Evolutionary conservation across 2,888 invertebrate species (phyloP), one percentile per base, ranked within the genome.

Genomic region (Actias luna): DNA sequence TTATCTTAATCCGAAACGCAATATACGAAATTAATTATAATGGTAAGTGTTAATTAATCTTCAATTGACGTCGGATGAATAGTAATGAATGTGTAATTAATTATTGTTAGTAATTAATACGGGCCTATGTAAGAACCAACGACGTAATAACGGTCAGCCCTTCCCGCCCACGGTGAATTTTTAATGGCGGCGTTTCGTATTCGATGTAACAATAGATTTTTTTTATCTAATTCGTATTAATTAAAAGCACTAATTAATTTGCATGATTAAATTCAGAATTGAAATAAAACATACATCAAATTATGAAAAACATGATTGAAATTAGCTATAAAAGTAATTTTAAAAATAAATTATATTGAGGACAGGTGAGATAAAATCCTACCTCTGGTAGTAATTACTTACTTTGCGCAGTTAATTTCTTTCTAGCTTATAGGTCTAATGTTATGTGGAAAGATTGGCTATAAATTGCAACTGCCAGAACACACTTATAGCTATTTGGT

Each of bases 61-160:
- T 62, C 59, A 52, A 61, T 57, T 57, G 61, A 36, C 61, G 61
- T 36, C 55, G 55, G 55, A 55, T 31, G 55, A 59, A 50, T 59
- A 46, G 77, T 84, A 81, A 76, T 75, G 25, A 25, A 50, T 22
- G 22, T 50, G 77, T 82, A 83, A 86, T 85, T 85, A 86, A 85
- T 86, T 85, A 82, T 78, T 75, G 75, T 82, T 78, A 79, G 75
- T 78, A 80, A 79, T 80, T 81, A 82, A 79, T 79, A 55, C 14
- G 29, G 29, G 55, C 29, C 16, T 29, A 29, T 29, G 29, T n/a
- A 55, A 29, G 55, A 55, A 55, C 7, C n/a, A 55, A 55, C 29
- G 4, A 55, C 55, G 55, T n/a, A 55, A 55, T 55, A 29, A 55
- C 29, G 27, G 29, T 55, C 29, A 27, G 16, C 16, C 29, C 29